A percentile compares a stretch with the other conserved stretches of the same genome.
Conservation (phyloP, 2,797 vertebrate species). For the Sphenopsis melanotis region DNA sequence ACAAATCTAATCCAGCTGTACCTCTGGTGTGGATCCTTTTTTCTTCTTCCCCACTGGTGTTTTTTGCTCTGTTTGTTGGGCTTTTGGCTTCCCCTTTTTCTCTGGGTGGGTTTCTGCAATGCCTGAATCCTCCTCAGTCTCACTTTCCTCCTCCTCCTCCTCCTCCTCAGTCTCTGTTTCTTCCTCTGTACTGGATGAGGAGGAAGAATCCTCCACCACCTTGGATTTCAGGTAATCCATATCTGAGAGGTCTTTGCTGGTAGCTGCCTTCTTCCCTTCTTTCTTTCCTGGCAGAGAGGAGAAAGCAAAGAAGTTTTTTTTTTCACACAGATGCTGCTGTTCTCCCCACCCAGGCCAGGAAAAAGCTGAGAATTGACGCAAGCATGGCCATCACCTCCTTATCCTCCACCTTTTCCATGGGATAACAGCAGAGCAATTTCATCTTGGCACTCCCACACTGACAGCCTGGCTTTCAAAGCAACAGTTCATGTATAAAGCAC, state of each 20-base stretch:
- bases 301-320: neutral
- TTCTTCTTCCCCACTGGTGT: neutral
- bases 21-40: constrained; percentile 33
- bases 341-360: neutral
- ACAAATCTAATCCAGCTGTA: neutral
- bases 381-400: neutral
- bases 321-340: neutral
- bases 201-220: constrained; percentile 67
- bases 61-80: constrained; percentile 51
- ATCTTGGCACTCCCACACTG: neutral
- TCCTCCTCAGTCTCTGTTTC: constrained; percentile 44
- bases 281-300: constrained; percentile 21
- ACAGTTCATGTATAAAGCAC: fast-evolving
- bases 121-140: neutral
- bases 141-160: neutral
- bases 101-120: neutral
- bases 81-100: neutral
- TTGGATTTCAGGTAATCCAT: constrained; percentile 97
- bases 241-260: constrained; percentile 80
- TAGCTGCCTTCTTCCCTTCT: constrained; percentile 41
- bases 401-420: neutral
- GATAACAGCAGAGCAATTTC: neutral
- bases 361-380: neutral
- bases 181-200: constrained; percentile 44
- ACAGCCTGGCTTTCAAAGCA: neutral